Evolutionary conservation across 1,140 invertebrate genomes (phyloP).

Genomic region (Drosophila mojavensis): DNA sequence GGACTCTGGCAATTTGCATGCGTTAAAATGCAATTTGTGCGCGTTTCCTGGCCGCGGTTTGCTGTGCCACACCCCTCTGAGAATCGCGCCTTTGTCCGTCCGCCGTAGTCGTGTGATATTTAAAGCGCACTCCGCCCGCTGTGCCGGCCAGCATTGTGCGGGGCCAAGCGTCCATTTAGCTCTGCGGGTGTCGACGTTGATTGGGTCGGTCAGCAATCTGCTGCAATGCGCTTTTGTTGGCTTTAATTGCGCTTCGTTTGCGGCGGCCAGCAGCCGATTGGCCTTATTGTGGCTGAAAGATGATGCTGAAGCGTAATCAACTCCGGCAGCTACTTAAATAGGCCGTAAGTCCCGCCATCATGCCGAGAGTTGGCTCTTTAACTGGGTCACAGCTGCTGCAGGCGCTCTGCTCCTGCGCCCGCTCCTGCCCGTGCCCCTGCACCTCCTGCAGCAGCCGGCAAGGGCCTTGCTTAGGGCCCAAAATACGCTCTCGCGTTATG

Average conservation of each 20-base stretch:
- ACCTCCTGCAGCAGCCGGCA: neutral
- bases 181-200: slow-evolving; percentile 56
- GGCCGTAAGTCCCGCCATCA: slow-evolving; percentile 1
- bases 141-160: neutral
- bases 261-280: slow-evolving; percentile 51
- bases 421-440: neutral
- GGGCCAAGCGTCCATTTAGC: slow-evolving; percentile 3
- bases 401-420: neutral
- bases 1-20: slow-evolving; percentile 77
- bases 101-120: slow-evolving; percentile 12
- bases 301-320: slow-evolving; percentile 43
- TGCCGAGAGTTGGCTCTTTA: neutral
- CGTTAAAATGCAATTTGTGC: slow-evolving; percentile 82
- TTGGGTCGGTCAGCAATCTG: slow-evolving; percentile 55
- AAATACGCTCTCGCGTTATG: slow-evolving; percentile 27
- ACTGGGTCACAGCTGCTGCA: slow-evolving; percentile 38
- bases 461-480: slow-evolving; percentile 8
- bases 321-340: slow-evolving; percentile 36
- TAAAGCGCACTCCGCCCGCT: slow-evolving; percentile 17
- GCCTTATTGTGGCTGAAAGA: slow-evolving; percentile 65
- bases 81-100: neutral
- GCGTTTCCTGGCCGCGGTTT: slow-evolving; percentile 71
- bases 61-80: slow-evolving; percentile 40
- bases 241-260: slow-evolving; percentile 68
- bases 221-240: slow-evolving; percentile 47